Evolutionary conservation across 2,113 vertebrate species (phyloP), one percentile per base, ranked within the genome.

Genomic region (Diadophis punctatus): DNA sequence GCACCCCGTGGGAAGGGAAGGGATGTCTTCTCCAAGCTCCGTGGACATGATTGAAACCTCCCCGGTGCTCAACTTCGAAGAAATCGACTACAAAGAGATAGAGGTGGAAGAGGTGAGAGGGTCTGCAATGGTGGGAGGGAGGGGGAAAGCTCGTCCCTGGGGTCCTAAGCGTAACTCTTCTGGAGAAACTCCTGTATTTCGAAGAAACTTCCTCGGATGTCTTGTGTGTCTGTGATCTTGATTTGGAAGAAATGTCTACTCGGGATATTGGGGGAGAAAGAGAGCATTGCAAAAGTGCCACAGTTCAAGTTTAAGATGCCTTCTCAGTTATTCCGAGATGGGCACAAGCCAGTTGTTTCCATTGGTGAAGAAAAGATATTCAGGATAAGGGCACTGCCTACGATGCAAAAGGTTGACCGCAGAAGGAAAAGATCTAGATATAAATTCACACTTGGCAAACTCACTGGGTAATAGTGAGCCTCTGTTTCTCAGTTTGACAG

Each of bases 11-110:
- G 91, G 92, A 92, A 92, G 94, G 91, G 87, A 94, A 96, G 96
- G 97, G 97, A 99, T 98, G 97, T 97, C 97, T 93, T 96, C 97
- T 96, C 97, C 97, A 92, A 96, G 96, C 93, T 97, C 97, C n/a
- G 97, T 96, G 96, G 99, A 99, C 85, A 99, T 99, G 98, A 98
- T 99, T 94, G 99, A 99, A 97, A 98, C 98, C 90, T 96, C 98
- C 85, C 98, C 98, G 92, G 98, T 99, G 93, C 99, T 99, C 97
- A 99, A 99, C 92, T 99, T 99, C 95, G 99, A 99, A 97, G 99
- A 99, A 95, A 99, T 99, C 86, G 98, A 99, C 94, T 99, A 99
- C 97, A 98, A 97, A 94, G 98, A 99, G 95, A 99, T 99, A 95
- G 98, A 99, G 74, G 99, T 99, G 92, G 99, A 99, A 97, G 99